Percentiles rank a stretch among this genome's conserved stretches.
Evolutionary conservation across 2,888 invertebrate genomes (phyloP).

Genomic region (Orchesellides sinensis): DNA sequence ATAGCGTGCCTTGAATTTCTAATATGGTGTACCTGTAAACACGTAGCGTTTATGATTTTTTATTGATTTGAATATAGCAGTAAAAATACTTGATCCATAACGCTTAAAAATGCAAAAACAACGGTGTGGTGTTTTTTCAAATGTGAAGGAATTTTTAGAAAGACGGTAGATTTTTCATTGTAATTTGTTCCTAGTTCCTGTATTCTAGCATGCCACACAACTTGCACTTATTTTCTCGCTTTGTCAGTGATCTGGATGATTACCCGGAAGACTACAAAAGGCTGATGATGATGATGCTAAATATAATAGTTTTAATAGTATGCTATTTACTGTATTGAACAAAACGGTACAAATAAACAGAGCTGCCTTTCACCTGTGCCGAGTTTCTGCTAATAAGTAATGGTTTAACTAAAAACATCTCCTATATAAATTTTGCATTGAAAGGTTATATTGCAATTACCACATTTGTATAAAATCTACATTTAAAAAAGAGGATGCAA

Average conservation of each 20-base stretch:
- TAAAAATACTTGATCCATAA: too few species aligned
- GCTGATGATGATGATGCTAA: background rate
- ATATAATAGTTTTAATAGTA: background rate
- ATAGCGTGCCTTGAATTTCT: constrained; percentile 2
- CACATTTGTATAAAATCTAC: background rate
- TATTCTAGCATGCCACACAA: too few species aligned
- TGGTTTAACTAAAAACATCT: background rate
- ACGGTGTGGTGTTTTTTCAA: too few species aligned
- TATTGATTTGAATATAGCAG: too few species aligned
- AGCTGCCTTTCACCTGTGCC: constrained; percentile 11
- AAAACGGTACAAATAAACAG: constrained; percentile 11
- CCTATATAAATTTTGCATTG: background rate
- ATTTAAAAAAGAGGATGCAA: constrained; percentile 13
- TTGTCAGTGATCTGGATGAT: constrained; percentile 28
- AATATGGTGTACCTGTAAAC: background rate
- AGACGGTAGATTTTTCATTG: too few species aligned
- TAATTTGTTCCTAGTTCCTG: too few species aligned
- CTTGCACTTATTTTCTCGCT: constrained; percentile 8
- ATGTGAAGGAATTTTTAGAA: too few species aligned
- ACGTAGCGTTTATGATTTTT: too few species aligned
- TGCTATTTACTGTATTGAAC: constrained; percentile 4
- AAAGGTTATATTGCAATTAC: background rate
- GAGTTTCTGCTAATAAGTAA: constrained; percentile 6
- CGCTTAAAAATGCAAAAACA: too few species aligned
- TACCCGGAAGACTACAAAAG: constrained; percentile 35